phyloP scores from a whole-genome alignment of 2,797 vertebrate species.

The Fistularia tabacaria region DNA sequence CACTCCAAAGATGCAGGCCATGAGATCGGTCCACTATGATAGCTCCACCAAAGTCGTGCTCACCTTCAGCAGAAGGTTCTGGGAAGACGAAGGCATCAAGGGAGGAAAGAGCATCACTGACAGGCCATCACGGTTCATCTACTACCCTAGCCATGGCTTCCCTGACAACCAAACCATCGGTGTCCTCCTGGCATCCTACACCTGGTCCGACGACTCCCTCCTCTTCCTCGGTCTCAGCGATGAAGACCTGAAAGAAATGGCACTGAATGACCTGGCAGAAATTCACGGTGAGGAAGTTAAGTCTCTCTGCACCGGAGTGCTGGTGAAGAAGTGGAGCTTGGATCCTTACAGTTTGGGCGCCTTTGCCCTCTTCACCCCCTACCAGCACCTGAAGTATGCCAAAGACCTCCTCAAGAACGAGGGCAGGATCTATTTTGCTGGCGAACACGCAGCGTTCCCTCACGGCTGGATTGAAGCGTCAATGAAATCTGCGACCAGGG shows the following conservation, averaged over 20 bases:
- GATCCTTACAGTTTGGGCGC: constrained; percentile 77
- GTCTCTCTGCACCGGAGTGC: constrained; percentile 70
- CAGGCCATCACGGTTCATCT: constrained; percentile 75
- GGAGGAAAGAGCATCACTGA: constrained; percentile 84
- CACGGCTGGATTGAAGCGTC: constrained; percentile 86
- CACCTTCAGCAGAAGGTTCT: constrained; percentile 80
- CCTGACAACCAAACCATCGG: constrained; percentile 54
- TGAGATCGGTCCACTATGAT: constrained; percentile 78
- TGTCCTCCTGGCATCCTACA: constrained; percentile 82
- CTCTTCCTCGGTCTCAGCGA: constrained; percentile 73
- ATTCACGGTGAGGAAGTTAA: constrained; percentile 77
- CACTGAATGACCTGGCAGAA: constrained; percentile 75
- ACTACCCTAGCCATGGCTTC: constrained; percentile 81
- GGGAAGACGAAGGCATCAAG: constrained; percentile 78
- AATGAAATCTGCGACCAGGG: constrained; percentile 82
- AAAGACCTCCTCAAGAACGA: constrained; percentile 67
- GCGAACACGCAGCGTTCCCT: constrained; percentile 80
- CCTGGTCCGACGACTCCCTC: constrained; percentile 76
- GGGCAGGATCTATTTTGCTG: constrained; percentile 79
- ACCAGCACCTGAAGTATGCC: constrained; percentile 66
- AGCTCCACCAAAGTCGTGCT: constrained; percentile 81
- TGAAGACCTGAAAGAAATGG: constrained; percentile 65
- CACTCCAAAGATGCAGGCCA: constrained; percentile 68
- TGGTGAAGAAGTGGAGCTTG: constrained; percentile 80
- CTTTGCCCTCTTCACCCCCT: constrained; percentile 77